Evolutionary conservation across 2,797 vertebrate genomes (phyloP), one percentile per base, ranked within the genome.

Genomic region (Urocyon cinereoargenteus): DNA sequence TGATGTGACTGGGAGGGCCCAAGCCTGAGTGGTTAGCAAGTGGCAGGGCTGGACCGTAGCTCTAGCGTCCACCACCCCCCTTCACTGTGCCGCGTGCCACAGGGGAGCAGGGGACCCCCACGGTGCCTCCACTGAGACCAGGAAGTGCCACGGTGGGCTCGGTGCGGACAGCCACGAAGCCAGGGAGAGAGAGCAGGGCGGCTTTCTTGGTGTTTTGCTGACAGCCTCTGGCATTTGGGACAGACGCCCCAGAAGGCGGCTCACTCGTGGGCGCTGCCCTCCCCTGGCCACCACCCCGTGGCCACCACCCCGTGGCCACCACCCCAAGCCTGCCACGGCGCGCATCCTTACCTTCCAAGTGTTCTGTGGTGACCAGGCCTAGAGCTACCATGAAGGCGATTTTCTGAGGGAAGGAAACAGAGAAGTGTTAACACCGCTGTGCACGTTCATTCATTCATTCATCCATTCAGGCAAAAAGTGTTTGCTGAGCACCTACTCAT

Each of bases 331-430:
- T 10, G 24, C n/a, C 2, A 2, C 8, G 0, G 57, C 1, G 34
- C 4, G 6, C 12, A 19, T 7, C 77, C 99, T 99, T 98, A 99
- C 99, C 99, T 99, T 99, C 99, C 98, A 99, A 98, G 83, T 99
- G 99, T 68, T 99, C 99, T 1, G 99, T 99, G 57, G 99, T 99
- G 94, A 99, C 99, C 97, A 99, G 99, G 98, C 99, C 99, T 16
- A 99, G 99, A 1, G 99, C 99, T 26, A 99, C 99, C 99, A 99
- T 99, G 99, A 99, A 99, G 99, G 99, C 99, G 70, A 99, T 99
- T 99, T 99, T 99, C 99, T 99, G 98, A 15, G 55, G 82, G 97
- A 86, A 98, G 95, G 94, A 98, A 97, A 83, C 26, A 95, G 94
- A 70, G 31, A 59, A 79, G 34, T 0, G 10, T 97, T 16, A 24